A percentile compares a stretch with the other conserved stretches of the same genome.
phyloP scores from a whole-genome alignment of 2,113 vertebrate species.

The Pangasianodon hypophthalmus region DNA sequence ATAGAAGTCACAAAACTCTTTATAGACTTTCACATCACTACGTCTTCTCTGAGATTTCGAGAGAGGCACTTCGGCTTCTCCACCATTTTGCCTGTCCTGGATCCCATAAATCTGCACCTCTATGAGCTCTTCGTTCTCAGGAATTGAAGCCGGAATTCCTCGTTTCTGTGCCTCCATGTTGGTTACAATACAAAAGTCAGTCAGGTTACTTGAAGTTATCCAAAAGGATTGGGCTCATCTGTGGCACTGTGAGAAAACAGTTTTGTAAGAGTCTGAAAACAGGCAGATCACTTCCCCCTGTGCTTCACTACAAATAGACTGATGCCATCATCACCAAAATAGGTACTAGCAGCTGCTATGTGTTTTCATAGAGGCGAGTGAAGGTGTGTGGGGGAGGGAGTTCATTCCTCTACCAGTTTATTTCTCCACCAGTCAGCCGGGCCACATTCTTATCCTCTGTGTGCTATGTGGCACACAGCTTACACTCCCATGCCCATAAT shows the following conservation, averaged over 20 bases:
- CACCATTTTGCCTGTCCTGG: slow-evolving; percentile 61
- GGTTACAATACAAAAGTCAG: not conserved
- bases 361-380: slow-evolving; percentile 25
- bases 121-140: slow-evolving; percentile 78
- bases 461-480: not conserved
- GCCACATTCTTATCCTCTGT: not conserved
- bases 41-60: slow-evolving; percentile 88
- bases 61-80: slow-evolving; percentile 81
- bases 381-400: not conserved
- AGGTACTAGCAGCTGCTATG: slow-evolving; percentile 77
- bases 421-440: not conserved
- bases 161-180: slow-evolving; percentile 76
- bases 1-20: slow-evolving; percentile 99
- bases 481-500: not conserved
- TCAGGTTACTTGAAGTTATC: slow-evolving; percentile 42
- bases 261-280: slow-evolving; percentile 45
- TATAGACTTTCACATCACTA: slow-evolving; percentile 95
- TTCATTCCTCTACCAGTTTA: not conserved
- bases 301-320: slow-evolving; percentile 78
- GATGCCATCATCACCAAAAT: slow-evolving; percentile 74
- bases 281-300: slow-evolving; percentile 51
- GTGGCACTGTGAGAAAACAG: slow-evolving; percentile 30
- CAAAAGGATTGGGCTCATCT: slow-evolving; percentile 30
- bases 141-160: slow-evolving; percentile 73
- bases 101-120: slow-evolving; percentile 62